A percentile compares a stretch with the other conserved stretches of the same genome.
Evolutionary conservation across 2,113 vertebrate species (phyloP).

Genomic region (Callospermophilus lateralis): DNA sequence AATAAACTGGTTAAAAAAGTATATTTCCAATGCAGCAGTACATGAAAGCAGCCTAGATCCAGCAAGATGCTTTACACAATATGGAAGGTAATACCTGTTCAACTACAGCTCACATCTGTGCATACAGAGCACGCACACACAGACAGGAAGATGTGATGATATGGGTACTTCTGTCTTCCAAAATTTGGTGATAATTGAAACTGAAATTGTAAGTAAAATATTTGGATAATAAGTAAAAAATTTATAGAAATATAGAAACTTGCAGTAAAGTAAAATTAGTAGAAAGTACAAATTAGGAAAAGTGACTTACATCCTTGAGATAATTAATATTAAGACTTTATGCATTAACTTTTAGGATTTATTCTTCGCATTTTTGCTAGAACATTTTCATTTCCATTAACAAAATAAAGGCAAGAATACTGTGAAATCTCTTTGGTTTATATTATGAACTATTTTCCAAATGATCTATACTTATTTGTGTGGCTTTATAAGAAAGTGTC

Average conservation of each 20-base stretch:
- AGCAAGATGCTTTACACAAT: neutral
- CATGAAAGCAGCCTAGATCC: neutral
- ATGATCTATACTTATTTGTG: neutral
- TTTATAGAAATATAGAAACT: neutral
- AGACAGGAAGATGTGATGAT: neutral
- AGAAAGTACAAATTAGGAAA: conserved; percentile 7
- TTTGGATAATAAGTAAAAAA: neutral
- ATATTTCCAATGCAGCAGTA: neutral
- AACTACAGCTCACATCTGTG: neutral
- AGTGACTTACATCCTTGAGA: neutral
- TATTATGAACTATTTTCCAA: neutral
- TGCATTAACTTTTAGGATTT: neutral
- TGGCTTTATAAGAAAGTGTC: rapidly evolving
- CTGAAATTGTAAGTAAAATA: neutral
- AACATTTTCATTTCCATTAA: neutral
- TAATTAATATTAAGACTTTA: neutral
- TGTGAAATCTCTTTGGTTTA: neutral
- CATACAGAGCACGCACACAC: rapidly evolving
- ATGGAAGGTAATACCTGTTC: neutral
- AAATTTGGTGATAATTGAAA: neutral
- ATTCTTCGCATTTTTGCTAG: neutral
- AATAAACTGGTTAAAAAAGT: conserved; percentile 50
- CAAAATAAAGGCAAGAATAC: neutral
- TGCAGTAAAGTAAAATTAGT: neutral
- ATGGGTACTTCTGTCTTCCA: neutral